Evolutionary conservation across 2,888 invertebrate species (phyloP).

Genomic region (Plebejus melissa): DNA sequence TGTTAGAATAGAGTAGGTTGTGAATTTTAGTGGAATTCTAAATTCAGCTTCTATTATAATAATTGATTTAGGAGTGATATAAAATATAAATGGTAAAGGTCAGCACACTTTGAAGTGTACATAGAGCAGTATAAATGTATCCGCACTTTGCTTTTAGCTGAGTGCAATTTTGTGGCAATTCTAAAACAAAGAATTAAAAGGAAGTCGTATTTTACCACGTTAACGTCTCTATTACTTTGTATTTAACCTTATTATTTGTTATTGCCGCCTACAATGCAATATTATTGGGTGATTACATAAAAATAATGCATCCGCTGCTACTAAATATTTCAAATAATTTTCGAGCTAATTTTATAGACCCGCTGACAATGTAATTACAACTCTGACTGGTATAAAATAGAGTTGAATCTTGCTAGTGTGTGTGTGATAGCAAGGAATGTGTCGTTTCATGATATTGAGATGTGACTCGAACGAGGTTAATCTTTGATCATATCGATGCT

Average conservation of each 20-base stretch:
- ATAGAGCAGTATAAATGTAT: background rate
- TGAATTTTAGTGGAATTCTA: background rate
- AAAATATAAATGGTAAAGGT: background rate
- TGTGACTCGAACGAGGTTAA: constrained; percentile 3
- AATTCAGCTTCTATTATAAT: background rate
- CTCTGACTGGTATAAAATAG: background rate
- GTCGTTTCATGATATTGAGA: constrained; percentile 11
- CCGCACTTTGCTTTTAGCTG: constrained; percentile 12
- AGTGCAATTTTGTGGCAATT: background rate
- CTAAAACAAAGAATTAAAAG: constrained; percentile 4
- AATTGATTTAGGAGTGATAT: background rate
- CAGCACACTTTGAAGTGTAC: background rate
- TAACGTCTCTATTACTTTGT: background rate
- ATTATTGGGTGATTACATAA: background rate
- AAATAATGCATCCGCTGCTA: background rate
- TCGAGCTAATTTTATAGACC: background rate
- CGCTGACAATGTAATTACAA: background rate
- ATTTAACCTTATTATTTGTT: background rate
- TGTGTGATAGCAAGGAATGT: background rate
- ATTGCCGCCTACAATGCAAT: background rate
- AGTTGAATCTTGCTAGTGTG: background rate
- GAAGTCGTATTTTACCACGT: constrained; percentile 2
- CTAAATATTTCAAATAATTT: background rate
- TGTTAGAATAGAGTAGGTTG: background rate
- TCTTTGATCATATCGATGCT: constrained; percentile 14